Percentiles rank a stretch among this genome's conserved stretches.
phyloP scores from a whole-genome alignment of 2,888 invertebrate genomes.

The Euplexia lucipara region DNA sequence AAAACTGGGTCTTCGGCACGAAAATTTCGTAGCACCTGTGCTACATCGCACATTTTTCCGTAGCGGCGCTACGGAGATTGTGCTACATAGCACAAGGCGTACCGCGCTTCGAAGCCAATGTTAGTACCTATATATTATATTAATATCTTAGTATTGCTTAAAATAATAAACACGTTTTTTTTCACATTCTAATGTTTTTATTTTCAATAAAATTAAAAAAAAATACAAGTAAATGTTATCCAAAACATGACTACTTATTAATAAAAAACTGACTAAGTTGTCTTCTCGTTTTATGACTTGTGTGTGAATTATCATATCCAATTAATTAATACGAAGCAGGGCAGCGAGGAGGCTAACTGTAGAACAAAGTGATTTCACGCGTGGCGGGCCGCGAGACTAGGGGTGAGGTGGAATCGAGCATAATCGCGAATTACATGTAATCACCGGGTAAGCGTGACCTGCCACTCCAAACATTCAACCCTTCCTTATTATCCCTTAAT shows the following conservation, averaged over 20 bases:
- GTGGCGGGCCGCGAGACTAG: constrained; percentile 74
- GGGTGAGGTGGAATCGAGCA: constrained; percentile 80
- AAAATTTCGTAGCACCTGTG: constrained; percentile 64
- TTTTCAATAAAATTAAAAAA: no score
- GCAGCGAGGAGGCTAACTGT: constrained; percentile 82
- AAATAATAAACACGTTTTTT: no score
- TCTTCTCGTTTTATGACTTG: constrained; percentile 19
- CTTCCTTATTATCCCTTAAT: constrained; percentile 82
- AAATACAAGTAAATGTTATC: no score
- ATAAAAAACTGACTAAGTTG: constrained; percentile 15
- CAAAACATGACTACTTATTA: no score
- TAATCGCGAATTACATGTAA: constrained; percentile 85
- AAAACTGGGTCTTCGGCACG: constrained; percentile 1
- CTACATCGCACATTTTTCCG: constrained; percentile 45
- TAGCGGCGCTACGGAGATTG: constrained; percentile 35
- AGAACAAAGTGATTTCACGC: constrained; percentile 91
- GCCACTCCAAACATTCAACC: constrained; percentile 81
- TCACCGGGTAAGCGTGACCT: constrained; percentile 76
- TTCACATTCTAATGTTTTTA: no score
- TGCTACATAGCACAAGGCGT: constrained; percentile 1
- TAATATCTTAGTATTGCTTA: background rate
- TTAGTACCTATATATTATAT: no score
- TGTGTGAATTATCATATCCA: constrained; percentile 39
- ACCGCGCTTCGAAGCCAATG: background rate
- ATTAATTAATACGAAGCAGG: constrained; percentile 58